phyloP scores from a whole-genome alignment of 2,888 invertebrate species.

The Melikaiella ostensackeni region DNA sequence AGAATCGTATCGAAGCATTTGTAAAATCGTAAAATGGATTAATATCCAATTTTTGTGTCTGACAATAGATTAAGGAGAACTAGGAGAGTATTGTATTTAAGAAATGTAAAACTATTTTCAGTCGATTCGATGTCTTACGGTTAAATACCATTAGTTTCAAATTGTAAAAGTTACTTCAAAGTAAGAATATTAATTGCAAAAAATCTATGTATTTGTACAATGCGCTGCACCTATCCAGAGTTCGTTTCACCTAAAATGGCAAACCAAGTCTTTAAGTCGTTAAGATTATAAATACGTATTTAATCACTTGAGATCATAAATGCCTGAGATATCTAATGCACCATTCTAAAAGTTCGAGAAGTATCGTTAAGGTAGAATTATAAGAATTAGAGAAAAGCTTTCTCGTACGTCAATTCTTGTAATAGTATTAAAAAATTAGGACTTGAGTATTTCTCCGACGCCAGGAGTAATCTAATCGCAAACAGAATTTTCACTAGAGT shows the following conservation, averaged over 20 bases:
- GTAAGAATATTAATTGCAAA: slow-evolving; percentile 17
- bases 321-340: slow-evolving; percentile 61
- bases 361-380: background rate
- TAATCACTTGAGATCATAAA: slow-evolving; percentile 65
- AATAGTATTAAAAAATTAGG: slow-evolving; percentile 25
- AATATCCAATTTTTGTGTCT: slow-evolving; percentile 4
- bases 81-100: slow-evolving; percentile 51
- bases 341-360: slow-evolving; percentile 35
- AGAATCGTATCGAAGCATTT: slow-evolving; percentile 16
- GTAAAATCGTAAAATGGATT: slow-evolving; percentile 29
- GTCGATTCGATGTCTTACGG: slow-evolving; percentile 48
- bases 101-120: slow-evolving; percentile 49
- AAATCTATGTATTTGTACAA: slow-evolving; percentile 27
- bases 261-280: slow-evolving; percentile 26
- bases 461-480: slow-evolving; percentile 13
- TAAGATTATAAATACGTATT: slow-evolving; percentile 48
- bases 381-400: background rate
- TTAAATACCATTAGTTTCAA: slow-evolving; percentile 29
- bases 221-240: slow-evolving; percentile 36
- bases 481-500: slow-evolving; percentile 14
- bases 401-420: slow-evolving; percentile 12
- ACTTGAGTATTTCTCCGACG: slow-evolving; percentile 17
- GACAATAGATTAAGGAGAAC: slow-evolving; percentile 40
- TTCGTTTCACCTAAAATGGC: slow-evolving; percentile 29
- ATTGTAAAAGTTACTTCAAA: slow-evolving; percentile 15